Evolutionary conservation across 1,140 invertebrate genomes (phyloP).

Genomic region (Drosophila kurseongensis): DNA sequence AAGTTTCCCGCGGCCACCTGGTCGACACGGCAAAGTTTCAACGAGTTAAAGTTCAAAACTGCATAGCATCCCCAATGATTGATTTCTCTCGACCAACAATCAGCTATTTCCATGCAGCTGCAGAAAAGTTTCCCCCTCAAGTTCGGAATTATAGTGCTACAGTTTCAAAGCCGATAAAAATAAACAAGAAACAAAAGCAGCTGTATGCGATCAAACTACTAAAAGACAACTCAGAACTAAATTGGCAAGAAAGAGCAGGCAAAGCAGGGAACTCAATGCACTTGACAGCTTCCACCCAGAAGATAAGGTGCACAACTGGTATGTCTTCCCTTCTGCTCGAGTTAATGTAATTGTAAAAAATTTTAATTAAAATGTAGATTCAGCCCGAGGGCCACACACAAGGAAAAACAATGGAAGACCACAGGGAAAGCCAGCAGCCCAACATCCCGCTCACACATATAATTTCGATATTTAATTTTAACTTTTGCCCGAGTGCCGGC

Average conservation of each 20-base stretch:
- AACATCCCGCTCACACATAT: not conserved
- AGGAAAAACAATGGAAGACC: slow-evolving; percentile 31
- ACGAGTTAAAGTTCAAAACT: slow-evolving; percentile 21
- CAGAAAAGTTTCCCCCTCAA: slow-evolving; percentile 16
- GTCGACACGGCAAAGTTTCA: slow-evolving; percentile 10
- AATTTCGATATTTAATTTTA: slow-evolving; percentile 55
- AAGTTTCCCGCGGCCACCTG: slow-evolving; percentile 17
- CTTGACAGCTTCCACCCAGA: slow-evolving; percentile 16
- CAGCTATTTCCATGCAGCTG: slow-evolving; percentile 14
- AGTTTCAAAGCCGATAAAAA: slow-evolving; percentile 19
- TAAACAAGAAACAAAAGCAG: slow-evolving; percentile 27
- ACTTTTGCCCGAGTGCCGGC: slow-evolving; percentile 29
- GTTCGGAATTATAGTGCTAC: slow-evolving; percentile 1
- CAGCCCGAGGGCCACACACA: slow-evolving; percentile 20
- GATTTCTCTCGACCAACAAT: slow-evolving; percentile 29
- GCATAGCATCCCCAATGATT: slow-evolving; percentile 29
- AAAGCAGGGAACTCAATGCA: slow-evolving; percentile 16
- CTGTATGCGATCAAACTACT: slow-evolving; percentile 1
- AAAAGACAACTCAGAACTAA: slow-evolving; percentile 12
- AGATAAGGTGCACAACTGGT: slow-evolving; percentile 20
- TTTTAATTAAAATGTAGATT: slow-evolving; percentile 50
- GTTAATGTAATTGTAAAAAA: slow-evolving; percentile 43
- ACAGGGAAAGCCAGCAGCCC: slow-evolving; percentile 3
- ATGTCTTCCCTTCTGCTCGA: slow-evolving; percentile 8
- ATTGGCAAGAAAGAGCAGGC: slow-evolving; percentile 11